Conservation (phyloP, 2,797 vertebrate species). For the Oceanodroma leucorhoa region DNA sequence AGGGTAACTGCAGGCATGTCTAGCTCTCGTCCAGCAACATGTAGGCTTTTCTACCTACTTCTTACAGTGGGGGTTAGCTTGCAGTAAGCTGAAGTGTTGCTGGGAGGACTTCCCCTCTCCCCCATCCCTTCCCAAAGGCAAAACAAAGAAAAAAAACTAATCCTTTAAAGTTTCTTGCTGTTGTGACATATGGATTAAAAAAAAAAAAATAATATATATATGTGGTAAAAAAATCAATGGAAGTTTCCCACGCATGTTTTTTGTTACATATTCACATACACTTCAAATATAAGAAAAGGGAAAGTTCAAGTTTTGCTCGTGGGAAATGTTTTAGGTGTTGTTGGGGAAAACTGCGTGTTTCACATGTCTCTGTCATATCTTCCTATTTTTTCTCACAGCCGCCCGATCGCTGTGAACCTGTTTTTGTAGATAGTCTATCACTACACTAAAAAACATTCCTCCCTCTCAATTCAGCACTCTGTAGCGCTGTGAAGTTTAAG, state of each 20-base stretch:
- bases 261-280: not conserved
- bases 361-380: fast-evolving
- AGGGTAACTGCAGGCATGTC: not conserved
- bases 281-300: not conserved
- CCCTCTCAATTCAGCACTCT: not conserved
- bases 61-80: not conserved
- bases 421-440: not conserved
- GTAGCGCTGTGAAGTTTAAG: not conserved
- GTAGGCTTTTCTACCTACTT: not conserved
- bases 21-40: not conserved
- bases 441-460: not conserved
- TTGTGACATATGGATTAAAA: not conserved
- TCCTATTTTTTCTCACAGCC: not conserved
- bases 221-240: not conserved
- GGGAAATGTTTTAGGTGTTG: not conserved
- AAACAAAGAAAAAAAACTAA: not conserved
- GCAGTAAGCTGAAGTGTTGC: not conserved
- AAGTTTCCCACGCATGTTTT: not conserved
- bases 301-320: not conserved
- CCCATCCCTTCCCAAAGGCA: not conserved
- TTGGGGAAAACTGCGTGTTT: fast-evolving
- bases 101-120: not conserved
- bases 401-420: not conserved
- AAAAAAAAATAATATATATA: no score
- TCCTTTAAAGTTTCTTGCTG: not conserved